Base-by-base conservation (phyloP, 2,888 invertebrate genomes). In the Agriopis marginaria region DNA sequence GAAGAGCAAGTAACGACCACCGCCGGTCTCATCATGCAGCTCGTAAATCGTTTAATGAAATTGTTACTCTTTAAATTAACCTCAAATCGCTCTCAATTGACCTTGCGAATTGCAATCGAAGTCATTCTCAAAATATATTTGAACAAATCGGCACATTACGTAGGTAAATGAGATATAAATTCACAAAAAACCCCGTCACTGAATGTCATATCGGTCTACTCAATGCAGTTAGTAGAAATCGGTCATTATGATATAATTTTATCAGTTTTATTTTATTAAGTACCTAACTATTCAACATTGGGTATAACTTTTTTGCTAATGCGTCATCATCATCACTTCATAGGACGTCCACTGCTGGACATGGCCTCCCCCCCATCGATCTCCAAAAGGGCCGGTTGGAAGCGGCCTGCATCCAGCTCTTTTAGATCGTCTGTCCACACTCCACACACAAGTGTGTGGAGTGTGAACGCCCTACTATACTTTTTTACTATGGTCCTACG, bases 71-170 rank as follows among this genome's bases (percentile, higher is more conserved):
- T 51, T 40, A 44, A 32, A 67, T 67, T 62, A 56, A 67, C 62
- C 62, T 50, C 14, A 32, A 47, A 51, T 11, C 23, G 50, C 32
- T 51, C 10, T 59, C 53, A 60, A 59, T 63, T 67, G 66, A 61
- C 54, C 53, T 49, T 42, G 65, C 74, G 64, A 75, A 58, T 58
- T 45, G 32, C 58, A 45, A 58, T 73, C 74, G 63, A 73, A 68
- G 17, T 40, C 39, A 45, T 17, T 66, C 49, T 55, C 42, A 32
- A 55, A 61, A 55, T 61, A 55, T 17, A 45, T 55, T 23, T 49
- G 45, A 32, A 47, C 32, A 32, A 32, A 32, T 5, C 3, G 11
- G 9, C 32, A 11, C 55, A 40, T 7, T 39, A 11, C 0, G 51
- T 51, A 32, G 51, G 54, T 54, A 42, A 42, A 12, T 56, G 17